A percentile compares a stretch with the other conserved stretches of the same genome.
Conservation (phyloP, 1,140 invertebrate species). For the Spodoptera litura region DNA sequence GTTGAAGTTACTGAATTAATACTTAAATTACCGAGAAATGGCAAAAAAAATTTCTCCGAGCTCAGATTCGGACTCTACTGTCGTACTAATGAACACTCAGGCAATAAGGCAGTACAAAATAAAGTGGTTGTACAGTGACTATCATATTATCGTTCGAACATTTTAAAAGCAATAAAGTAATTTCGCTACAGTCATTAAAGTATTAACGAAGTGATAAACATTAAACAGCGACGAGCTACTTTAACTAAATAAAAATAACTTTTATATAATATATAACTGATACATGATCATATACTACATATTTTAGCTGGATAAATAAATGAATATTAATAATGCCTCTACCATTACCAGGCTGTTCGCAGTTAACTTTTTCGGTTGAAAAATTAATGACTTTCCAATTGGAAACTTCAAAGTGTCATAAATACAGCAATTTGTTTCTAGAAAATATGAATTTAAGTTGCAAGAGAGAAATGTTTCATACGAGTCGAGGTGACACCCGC, state of each 20-base stretch:
- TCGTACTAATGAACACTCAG: too few species aligned
- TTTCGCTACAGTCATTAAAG: neutral
- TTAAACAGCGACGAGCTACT: neutral
- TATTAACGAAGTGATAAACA: slow-evolving; percentile 12
- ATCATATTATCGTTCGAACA: neutral
- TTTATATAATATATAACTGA: neutral
- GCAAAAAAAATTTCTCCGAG: too few species aligned
- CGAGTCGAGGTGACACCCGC: slow-evolving; percentile 64
- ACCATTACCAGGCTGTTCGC: neutral
- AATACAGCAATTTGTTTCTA: slow-evolving; percentile 62
- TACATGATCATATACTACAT: neutral
- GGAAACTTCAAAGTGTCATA: slow-evolving; percentile 58
- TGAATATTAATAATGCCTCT: neutral
- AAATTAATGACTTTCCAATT: slow-evolving; percentile 44
- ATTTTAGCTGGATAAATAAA: neutral
- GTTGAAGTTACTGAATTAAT: too few species aligned
- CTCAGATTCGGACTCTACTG: too few species aligned
- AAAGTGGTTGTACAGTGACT: neutral
- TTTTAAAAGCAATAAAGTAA: slow-evolving; percentile 5
- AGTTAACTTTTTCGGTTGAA: slow-evolving; percentile 11
- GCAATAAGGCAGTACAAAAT: neutral
- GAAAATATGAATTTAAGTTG: slow-evolving; percentile 71
- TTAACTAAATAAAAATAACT: too few species aligned
- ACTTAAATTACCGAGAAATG: too few species aligned
- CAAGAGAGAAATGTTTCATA: slow-evolving; percentile 71